These are phyloP conservation scores for Chelon labrosus DNA, from an alignment of 2,797 vertebrate species.

Conservation along the genomic window DNA sequence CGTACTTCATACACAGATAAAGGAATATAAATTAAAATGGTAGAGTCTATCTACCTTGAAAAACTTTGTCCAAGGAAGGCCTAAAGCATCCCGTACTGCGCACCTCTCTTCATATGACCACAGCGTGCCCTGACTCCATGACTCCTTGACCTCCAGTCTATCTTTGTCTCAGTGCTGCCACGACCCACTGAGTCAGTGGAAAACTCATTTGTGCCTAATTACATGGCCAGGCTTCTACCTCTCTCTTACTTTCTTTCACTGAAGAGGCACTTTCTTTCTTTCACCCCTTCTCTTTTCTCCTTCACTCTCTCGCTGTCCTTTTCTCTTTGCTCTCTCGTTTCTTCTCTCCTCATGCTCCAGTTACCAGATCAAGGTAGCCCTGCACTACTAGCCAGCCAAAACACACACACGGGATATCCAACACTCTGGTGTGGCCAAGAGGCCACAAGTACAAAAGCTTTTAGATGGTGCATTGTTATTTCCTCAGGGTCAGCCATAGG, in stretches of 20 bases:
- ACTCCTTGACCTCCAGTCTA: constrained; percentile 77
- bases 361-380: constrained; percentile 84
- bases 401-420: constrained; percentile 81
- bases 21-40: not conserved
- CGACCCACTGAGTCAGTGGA: constrained; percentile 86
- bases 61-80: constrained; percentile 7
- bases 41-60: not conserved
- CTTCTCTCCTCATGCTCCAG: constrained; percentile 85
- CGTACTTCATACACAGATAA: not conserved
- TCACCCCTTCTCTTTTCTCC: constrained; percentile 77
- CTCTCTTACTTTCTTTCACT: constrained; percentile 72
- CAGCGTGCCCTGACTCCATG: constrained; percentile 46
- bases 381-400: constrained; percentile 72
- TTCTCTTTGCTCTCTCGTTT: constrained; percentile 77
- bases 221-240: constrained; percentile 74
- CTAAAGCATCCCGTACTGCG: not conserved
- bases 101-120: constrained; percentile 51
- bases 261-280: constrained; percentile 74
- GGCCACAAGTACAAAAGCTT: constrained; percentile 86
- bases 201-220: constrained; percentile 95
- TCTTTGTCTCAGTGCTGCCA: constrained; percentile 69
- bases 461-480: constrained; percentile 85
- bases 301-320: constrained; percentile 65
- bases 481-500: constrained; percentile 84
- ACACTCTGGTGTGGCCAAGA: constrained; percentile 89